Base-by-base conservation (phyloP, 2,888 invertebrate species). In the Parochlus steinenii region DNA sequence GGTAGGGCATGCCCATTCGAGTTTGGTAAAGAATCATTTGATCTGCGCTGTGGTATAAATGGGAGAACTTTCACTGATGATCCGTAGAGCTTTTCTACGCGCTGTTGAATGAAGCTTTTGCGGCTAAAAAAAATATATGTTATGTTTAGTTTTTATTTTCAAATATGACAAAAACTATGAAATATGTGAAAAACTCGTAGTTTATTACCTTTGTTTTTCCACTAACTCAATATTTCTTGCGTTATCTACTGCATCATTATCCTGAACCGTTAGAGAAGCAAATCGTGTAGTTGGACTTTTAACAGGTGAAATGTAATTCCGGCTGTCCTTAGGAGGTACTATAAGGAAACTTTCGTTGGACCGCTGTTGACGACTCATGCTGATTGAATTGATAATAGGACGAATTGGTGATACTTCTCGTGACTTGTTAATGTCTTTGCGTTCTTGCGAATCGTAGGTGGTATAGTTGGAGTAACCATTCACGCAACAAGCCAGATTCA, bases 401-500 rank as follows among this genome's bases (percentile, higher is more conserved):
- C 77, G 62, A 45, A 74, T 74, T 1, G 77, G 77, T 1, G 76
- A 77, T 0, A 73, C 72, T 52, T 77, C 77, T 30, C 77, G 59
- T 24, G 78, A 78, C 46, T 70, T 76, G 44, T 69, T 71, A 36
- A 74, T 71, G 31, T 78, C 77, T 50, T 79, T 78, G 10, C 80
- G 64, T 23, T 77, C 60, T 51, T 79, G 76, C 0, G 83, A 81
- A 56, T 85, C 81, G 67, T 86, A 87, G 39, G 83, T 80, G 5
- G 80, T 85, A 38, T 82, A 66, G 46, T 81, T 81, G 5, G 82
- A 80, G 54, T 90, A 90, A 4, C 89, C 89, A 60, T 82, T 86
- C 33, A 89, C 83, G 14, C 86, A 85, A 54, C 87, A 85, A 33
- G 89, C 86, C 41, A 90, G 62, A 48, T 82, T 83, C 37, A 90